Conservation (phyloP, 2,113 vertebrate species). For the Trichomycterus rosablanca region DNA sequence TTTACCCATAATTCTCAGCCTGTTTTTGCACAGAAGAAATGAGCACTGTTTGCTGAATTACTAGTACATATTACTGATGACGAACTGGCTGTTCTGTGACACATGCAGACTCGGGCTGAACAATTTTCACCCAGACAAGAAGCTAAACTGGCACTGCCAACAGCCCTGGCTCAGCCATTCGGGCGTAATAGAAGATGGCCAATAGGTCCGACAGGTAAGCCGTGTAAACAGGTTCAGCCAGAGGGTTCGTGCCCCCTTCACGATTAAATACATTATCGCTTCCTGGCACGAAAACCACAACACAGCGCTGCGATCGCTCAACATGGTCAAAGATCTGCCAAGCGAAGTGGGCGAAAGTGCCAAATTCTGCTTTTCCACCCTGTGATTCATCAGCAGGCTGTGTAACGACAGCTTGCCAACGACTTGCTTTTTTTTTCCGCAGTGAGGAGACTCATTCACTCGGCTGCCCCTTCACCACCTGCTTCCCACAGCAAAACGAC, state of each 20-base stretch:
- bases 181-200: conserved; percentile 9
- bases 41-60: background rate
- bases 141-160: background rate
- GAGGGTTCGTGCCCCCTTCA: background rate
- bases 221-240: conserved; percentile 9
- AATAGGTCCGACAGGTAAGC: conserved; percentile 15
- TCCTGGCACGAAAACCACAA: conserved; percentile 24
- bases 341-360: conserved; percentile 13
- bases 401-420: background rate
- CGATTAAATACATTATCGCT: background rate
- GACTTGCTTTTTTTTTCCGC: conserved; percentile 20
- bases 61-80: background rate
- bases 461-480: conserved; percentile 12
- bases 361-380: conserved; percentile 29
- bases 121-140: too few species aligned
- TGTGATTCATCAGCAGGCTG: conserved; percentile 35
- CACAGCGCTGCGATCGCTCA: conserved; percentile 15
- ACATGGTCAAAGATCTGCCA: conserved; percentile 10
- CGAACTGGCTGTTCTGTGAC: background rate
- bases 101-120: background rate
- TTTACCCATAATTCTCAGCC: background rate
- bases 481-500: conserved; percentile 14
- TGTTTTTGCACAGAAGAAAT: background rate
- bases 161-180: background rate
- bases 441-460: background rate